phyloP scores from a whole-genome alignment of 1,140 invertebrate genomes.

The Antheraea mylitta region DNA sequence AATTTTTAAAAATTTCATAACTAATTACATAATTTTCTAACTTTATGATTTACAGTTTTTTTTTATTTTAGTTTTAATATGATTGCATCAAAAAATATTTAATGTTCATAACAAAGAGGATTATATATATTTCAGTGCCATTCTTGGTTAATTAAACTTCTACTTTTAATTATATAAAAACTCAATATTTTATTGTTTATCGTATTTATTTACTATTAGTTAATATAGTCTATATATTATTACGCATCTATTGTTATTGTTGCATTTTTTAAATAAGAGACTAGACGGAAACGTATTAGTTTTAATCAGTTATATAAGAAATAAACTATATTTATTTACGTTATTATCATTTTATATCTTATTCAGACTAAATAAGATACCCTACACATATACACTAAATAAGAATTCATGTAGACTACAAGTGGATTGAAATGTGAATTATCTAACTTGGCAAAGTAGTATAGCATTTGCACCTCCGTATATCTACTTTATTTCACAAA shows the following conservation, averaged over 20 bases:
- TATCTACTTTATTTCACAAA: neutral
- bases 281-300: neutral
- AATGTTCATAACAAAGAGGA: neutral
- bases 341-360: neutral
- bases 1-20: too few relatives aligned
- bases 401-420: too few relatives aligned
- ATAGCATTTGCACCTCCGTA: neutral
- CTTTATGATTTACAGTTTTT: too few relatives aligned
- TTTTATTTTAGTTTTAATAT: too few relatives aligned
- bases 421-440: neutral
- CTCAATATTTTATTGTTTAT: too few relatives aligned
- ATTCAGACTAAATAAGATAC: too few relatives aligned
- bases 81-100: too few relatives aligned
- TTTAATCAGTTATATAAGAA: neutral
- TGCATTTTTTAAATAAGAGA: neutral
- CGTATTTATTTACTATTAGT: neutral
- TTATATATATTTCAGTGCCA: constrained; percentile 1
- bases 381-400: too few relatives aligned
- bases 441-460: neutral
- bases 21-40: too few relatives aligned
- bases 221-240: neutral
- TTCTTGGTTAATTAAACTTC: neutral
- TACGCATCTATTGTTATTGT: neutral
- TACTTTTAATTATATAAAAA: neutral
- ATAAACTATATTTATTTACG: neutral